A percentile compares a stretch with the other conserved stretches of the same genome.
These are phyloP conservation scores for Alouatta palliata DNA, from an alignment of 2,113 vertebrate genomes.

Conservation along the genomic window DNA sequence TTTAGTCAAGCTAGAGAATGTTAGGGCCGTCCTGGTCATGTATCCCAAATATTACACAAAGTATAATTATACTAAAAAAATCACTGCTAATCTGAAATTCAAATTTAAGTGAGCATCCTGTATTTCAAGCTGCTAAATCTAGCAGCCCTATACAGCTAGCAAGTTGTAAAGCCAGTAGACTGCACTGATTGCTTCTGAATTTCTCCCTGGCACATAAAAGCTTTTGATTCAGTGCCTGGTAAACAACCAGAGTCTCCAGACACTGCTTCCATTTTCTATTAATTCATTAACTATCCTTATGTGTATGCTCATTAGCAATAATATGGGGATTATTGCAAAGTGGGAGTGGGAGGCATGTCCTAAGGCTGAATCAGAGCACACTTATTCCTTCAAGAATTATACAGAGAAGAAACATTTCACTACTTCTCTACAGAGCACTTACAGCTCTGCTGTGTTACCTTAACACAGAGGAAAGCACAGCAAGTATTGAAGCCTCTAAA, in stretches of 20 bases:
- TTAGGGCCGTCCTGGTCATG: neutral
- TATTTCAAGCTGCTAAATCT: neutral
- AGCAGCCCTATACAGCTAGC: neutral
- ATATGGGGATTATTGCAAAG: neutral
- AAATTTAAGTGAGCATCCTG: neutral
- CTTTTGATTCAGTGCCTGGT: neutral
- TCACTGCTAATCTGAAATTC: neutral
- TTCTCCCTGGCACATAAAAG: neutral
- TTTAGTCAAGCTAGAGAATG: neutral
- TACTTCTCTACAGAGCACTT: neutral
- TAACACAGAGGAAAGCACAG: neutral
- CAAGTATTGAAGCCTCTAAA: neutral
- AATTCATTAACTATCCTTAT: neutral
- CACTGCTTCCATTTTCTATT: neutral
- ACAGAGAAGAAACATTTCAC: neutral
- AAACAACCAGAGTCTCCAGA: neutral
- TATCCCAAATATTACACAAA: neutral
- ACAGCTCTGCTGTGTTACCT: neutral
- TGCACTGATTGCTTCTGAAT: neutral
- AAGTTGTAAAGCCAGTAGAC: neutral
- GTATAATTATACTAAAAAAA: neutral
- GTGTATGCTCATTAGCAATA: neutral
- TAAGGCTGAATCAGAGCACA: neutral
- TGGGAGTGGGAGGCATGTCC: neutral
- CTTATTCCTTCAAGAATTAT: neutral